These are phyloP conservation scores for Tromatobia lineatoria DNA, from an alignment of 2,888 invertebrate genomes.

Conservation along the genomic window DNA sequence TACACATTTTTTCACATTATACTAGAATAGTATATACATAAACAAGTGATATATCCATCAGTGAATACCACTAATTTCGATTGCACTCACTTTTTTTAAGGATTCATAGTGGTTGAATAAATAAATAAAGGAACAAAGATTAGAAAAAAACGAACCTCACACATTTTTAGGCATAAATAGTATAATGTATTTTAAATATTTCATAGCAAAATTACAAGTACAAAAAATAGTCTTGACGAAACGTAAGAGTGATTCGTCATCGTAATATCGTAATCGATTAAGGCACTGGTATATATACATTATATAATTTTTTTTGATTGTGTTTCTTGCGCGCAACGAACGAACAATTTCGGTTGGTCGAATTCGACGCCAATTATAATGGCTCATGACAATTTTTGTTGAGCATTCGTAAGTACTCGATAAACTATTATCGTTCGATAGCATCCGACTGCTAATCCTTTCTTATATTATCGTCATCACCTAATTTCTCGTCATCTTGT, in stretches of 20 bases:
- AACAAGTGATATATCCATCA: too few species aligned
- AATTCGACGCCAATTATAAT: slow-evolving; percentile 26
- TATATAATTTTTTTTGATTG: slow-evolving; percentile 67
- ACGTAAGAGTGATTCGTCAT: slow-evolving; percentile 64
- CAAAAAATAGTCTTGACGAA: slow-evolving; percentile 73
- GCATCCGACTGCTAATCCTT: background rate
- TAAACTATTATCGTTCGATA: slow-evolving; percentile 43
- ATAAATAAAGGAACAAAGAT: background rate
- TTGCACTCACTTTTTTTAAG: too few species aligned
- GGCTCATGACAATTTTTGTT: slow-evolving; percentile 41
- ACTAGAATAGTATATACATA: too few species aligned
- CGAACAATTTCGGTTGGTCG: slow-evolving; percentile 31
- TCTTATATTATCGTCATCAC: background rate
- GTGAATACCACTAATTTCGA: too few species aligned
- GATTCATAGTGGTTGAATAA: background rate
- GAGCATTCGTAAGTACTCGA: slow-evolving; percentile 61
- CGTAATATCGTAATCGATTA: slow-evolving; percentile 71
- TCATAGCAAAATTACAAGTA: slow-evolving; percentile 78
- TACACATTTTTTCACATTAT: too few species aligned
- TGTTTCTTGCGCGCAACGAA: slow-evolving; percentile 53
- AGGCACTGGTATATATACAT: slow-evolving; percentile 81
- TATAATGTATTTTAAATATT: slow-evolving; percentile 82
- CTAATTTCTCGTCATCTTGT: slow-evolving; percentile 30
- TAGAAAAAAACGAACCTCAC: background rate
- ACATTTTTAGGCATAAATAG: slow-evolving; percentile 68